These are phyloP conservation scores for Netelia inedita DNA, from an alignment of 2,888 invertebrate genomes.

Conservation along the genomic window DNA sequence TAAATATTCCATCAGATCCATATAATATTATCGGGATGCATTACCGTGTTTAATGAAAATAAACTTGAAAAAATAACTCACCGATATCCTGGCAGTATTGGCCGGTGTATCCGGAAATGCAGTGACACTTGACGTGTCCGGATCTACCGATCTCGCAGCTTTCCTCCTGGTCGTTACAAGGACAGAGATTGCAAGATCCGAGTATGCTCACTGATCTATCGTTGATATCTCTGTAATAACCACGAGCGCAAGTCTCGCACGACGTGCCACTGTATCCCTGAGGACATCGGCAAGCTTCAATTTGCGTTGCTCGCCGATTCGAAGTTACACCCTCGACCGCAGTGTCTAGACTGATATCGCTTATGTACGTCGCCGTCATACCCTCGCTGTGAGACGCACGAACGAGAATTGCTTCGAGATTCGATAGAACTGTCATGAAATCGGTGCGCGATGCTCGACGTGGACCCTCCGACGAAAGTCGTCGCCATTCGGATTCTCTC, in stretches of 20 bases:
- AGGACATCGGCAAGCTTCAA: slow-evolving; percentile 96
- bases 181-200: slow-evolving; percentile 90
- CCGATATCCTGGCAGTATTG: slow-evolving; percentile 88
- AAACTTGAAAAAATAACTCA: slow-evolving; percentile 81
- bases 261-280: slow-evolving; percentile 93
- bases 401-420: slow-evolving; percentile 93
- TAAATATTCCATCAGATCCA: not conserved
- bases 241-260: slow-evolving; percentile 91
- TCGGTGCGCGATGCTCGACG: slow-evolving; percentile 91
- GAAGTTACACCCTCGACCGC: slow-evolving; percentile 89
- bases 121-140: slow-evolving; percentile 89
- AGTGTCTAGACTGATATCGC: slow-evolving; percentile 95
- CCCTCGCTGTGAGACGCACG: slow-evolving; percentile 90
- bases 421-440: slow-evolving; percentile 93
- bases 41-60: slow-evolving; percentile 17
- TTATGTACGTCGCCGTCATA: slow-evolving; percentile 90
- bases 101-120: slow-evolving; percentile 90
- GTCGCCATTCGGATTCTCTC: slow-evolving; percentile 89
- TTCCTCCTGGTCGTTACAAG: slow-evolving; percentile 91
- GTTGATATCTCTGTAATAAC: slow-evolving; percentile 90
- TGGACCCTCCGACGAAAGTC: slow-evolving; percentile 86
- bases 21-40: slow-evolving; percentile 5
- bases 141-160: slow-evolving; percentile 88
- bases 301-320: slow-evolving; percentile 89
- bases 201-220: slow-evolving; percentile 85